A percentile compares a stretch with the other conserved stretches of the same genome.
Evolutionary conservation across 1,140 invertebrate genomes (phyloP).

Genomic region (Tetranychus urticae): DNA sequence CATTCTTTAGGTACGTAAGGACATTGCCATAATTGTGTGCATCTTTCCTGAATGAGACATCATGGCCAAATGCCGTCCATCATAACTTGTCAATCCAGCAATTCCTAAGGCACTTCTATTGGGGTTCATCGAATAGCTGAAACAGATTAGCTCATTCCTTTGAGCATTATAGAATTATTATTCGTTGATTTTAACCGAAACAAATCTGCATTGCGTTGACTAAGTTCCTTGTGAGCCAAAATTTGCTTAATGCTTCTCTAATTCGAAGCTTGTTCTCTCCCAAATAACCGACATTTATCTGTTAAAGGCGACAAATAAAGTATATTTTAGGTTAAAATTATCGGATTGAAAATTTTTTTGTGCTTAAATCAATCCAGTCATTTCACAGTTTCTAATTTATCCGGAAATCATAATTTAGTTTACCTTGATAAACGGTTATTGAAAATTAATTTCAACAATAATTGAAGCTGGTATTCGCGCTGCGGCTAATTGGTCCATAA

Average conservation of each 20-base stretch:
- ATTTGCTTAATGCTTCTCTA: constrained; percentile 63
- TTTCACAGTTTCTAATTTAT: too few relatives aligned
- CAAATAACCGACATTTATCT: constrained; percentile 32
- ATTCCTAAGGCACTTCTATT: constrained; percentile 66
- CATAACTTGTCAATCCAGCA: constrained; percentile 58
- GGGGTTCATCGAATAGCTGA: constrained; percentile 65
- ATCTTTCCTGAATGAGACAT: constrained; percentile 91
- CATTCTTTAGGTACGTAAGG: constrained; percentile 36
- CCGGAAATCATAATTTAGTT: neutral
- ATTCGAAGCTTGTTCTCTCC: constrained; percentile 81
- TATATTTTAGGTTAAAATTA: too few relatives aligned
- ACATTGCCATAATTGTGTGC: constrained; percentile 44
- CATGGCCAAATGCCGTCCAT: constrained; percentile 81
- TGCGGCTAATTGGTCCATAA: constrained; percentile 33
- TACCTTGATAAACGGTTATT: constrained; percentile 2
- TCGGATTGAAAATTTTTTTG: too few relatives aligned
- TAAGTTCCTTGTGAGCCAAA: constrained; percentile 32
- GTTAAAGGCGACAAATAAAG: constrained; percentile 18
- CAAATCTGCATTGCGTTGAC: constrained; percentile 68
- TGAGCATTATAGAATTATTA: constrained; percentile 55
- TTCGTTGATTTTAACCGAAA: constrained; percentile 45
- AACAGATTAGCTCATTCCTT: constrained; percentile 53
- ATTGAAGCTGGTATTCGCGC: constrained; percentile 34
- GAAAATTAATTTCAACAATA: constrained; percentile 32
- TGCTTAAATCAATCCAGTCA: too few relatives aligned